Base-by-base conservation (phyloP, 2,113 vertebrate species). In the Dolichotis patagonum region DNA sequence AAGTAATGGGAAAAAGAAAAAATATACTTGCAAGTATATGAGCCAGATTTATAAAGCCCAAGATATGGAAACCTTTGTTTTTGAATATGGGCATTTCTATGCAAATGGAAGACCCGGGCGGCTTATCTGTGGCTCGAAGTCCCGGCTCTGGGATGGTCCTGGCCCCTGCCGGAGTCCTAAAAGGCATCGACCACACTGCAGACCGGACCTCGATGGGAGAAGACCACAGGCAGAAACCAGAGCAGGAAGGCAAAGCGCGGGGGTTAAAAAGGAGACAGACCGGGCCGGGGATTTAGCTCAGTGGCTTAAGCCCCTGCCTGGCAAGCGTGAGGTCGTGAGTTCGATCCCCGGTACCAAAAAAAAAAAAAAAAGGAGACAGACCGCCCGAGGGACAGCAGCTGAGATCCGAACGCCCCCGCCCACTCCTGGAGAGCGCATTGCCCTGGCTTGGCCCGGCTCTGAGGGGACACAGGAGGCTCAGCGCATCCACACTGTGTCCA, bases 11-110 rank as follows among this genome's bases (percentile, higher is more conserved):
- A 41, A 24, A 24, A 43, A 5, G 38, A 75, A n/a, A 22, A 43
- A 12, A 19, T 28, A 38, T 12, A 35, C 52, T 81, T 82, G 54
- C 12, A 13, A 28, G 41, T 16, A 60, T 30, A 13, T 0, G 26
- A 54, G 54, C 75, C 87, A 95, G 81, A 96, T 98, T 95, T 95
- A 96, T 95, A 94, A 91, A 96, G 67, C 81, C 90, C 84, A 71
- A 30, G 90, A 58, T 10, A 41, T 78, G 38, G 32, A 85, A 67
- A 95, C 60, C 84, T 97, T 91, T 97, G 95, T 96, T 92, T 96
- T 88, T 65, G 13, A 73, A 94, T 32, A 69, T 3, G 35, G 63
- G 56, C 73, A 87, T 96, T 89, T 97, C 95, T 84, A 63, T 86
- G 96, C 92, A 88, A 77, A 97, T 58, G 46, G 78, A 58, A 78